Base-by-base conservation (phyloP, 2,113 vertebrate genomes). In the Rhinolophus ferrumequinum region DNA sequence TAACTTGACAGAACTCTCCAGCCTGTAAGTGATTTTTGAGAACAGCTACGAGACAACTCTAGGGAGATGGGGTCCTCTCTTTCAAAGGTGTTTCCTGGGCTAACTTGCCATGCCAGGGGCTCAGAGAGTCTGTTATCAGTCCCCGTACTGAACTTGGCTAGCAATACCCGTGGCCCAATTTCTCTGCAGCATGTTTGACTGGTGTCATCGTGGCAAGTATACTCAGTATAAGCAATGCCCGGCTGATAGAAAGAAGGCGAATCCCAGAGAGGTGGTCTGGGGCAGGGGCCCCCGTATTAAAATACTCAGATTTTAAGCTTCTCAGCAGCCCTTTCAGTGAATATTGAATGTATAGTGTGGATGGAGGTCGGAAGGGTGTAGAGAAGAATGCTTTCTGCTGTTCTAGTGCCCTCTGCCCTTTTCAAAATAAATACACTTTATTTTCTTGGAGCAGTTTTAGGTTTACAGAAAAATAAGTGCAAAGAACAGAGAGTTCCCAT, bases 271-370 rank as follows among this genome's bases (percentile, higher is more conserved):
- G 4, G 19, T 1, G 16, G n/a, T 8, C 1, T 8, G n/a, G 50
- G 67, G 5, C 6, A 47, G n/a, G 6, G 44, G 52, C 24, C 93
- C n/a, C 3, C 38, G 2, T 12, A 50, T 24, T 19, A 18, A 81
- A 30, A 19, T 22, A 38, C 6, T 47, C 19, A 18, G 13, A 28
- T 58, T 70, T 35, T 52, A 50, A 35, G 44, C 30, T 66, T 80
- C 69, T n/a, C 2, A 44, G 70, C 38, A 44, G 12, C 8, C 14
- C 19, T 77, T 56, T 22, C 28, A 3, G 21, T 14, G 54, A 80
- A 64, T 1, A n/a, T 5, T 21, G 14, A 56, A 10, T 6, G 16
- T 18, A 2, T 3, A 0, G 11, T 16, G 54, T 12, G 1, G 3
- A 0, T 9, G 21, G 5, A 56, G 35, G 9, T 15, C 22, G n/a